Evolutionary conservation across 2,888 invertebrate genomes (phyloP), one percentile per base, ranked within the genome.

Genomic region (Notocelia uddmanniana): DNA sequence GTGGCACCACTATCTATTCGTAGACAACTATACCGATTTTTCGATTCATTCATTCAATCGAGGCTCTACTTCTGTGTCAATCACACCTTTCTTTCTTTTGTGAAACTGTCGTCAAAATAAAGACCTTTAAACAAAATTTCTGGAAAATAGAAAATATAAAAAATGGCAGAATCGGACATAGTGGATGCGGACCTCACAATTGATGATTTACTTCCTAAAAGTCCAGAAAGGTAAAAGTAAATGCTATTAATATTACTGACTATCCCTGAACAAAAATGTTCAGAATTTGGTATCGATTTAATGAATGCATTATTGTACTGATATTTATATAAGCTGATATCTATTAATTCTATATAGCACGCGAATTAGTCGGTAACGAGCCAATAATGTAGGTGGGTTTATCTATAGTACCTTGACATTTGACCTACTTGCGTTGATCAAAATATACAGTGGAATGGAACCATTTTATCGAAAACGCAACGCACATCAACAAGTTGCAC

Each of bases 161-260:
- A 79, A 86, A 93, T 93, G 93, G 91, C 92, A 88, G 93, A 91
- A 79, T 83, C 92, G 60, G 91, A 91, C 75, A 87, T 91, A 75
- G 90, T 89, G 75, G 89, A 90, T 83, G 86, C 91, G 79, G 91
- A 92, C 85, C 83, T 91, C 77, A 91, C 90, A 58, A 92, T 93
- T 76, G 93, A 93, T 78, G 92, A 93, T 84, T 87, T 93, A 81
- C 90, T 93, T 81, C 93, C 93, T 67, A 93, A 93, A 83, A 93
- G 92, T 82, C 89, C 92, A 58, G 93, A 93, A 87, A 92, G 92
- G 93, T 93, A 90, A 78, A 58, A 75, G 62, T 48, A 57, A 10
- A 52, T 34, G 34, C 34, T 21, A 23, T 64, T 8, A 64, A 23
- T 34, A 34, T 15, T 15, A 50, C 19, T 55, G n/a, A 37, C 8